phyloP scores from a whole-genome alignment of 2,888 invertebrate species.

The Myopa tessellatipennis region DNA sequence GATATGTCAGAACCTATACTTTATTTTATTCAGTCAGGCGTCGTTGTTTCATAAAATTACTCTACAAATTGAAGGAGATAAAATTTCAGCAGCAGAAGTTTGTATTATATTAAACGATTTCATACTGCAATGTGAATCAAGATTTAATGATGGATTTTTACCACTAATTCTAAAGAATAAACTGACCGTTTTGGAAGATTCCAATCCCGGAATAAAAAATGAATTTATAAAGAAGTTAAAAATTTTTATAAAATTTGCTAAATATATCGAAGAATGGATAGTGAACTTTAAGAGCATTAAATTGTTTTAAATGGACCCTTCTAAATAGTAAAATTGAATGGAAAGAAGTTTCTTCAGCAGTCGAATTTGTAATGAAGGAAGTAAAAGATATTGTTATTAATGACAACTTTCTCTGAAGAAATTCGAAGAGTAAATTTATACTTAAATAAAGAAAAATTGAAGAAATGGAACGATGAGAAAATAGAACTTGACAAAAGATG shows the following conservation, averaged over 20 bases:
- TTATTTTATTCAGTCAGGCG: not conserved
- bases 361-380: too few species aligned
- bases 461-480: too few species aligned
- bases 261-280: too few species aligned
- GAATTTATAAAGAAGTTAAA: not conserved
- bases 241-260: not conserved
- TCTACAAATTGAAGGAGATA: not conserved
- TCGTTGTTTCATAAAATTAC: not conserved
- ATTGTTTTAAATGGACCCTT: too few species aligned
- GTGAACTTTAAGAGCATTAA: too few species aligned
- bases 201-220: not conserved
- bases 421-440: too few species aligned
- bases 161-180: not conserved
- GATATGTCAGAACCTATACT: not conserved
- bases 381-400: too few species aligned
- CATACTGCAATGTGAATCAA: not conserved
- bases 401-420: too few species aligned
- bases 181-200: not conserved
- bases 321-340: too few species aligned
- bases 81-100: not conserved
- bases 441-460: too few species aligned
- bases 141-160: not conserved
- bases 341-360: too few species aligned
- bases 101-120: not conserved
- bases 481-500: too few species aligned